Conservation (phyloP, 2,888 invertebrate species). For the Macrophya annulata region DNA sequence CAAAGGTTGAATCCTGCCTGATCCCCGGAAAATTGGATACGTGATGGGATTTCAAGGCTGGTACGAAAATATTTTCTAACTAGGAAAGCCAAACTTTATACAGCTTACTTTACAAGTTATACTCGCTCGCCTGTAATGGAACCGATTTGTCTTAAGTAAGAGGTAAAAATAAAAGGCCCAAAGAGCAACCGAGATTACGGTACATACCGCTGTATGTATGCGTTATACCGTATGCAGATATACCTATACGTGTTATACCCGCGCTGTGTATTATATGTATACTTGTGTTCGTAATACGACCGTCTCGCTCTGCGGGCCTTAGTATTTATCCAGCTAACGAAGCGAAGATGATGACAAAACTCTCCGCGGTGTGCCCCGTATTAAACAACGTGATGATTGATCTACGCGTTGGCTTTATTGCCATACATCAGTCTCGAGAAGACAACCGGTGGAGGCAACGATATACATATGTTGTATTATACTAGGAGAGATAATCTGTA, state of each 20-base stretch:
- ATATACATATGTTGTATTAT: too few relatives aligned
- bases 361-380: slow-evolving; percentile 24
- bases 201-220: not conserved
- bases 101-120: slow-evolving; percentile 36
- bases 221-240: slow-evolving; percentile 13
- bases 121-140: slow-evolving; percentile 27
- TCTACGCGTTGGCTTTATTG: slow-evolving; percentile 8
- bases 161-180: not conserved
- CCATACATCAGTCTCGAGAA: slow-evolving; percentile 31
- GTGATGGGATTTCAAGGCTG: slow-evolving; percentile 74
- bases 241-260: too few relatives aligned
- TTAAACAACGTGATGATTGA: slow-evolving; percentile 39
- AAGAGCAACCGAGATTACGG: not conserved
- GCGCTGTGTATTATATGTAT: too few relatives aligned
- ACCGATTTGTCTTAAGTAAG: slow-evolving; percentile 29
- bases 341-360: slow-evolving; percentile 40
- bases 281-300: slow-evolving; percentile 3
- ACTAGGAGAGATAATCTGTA: not conserved
- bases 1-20: slow-evolving; percentile 75
- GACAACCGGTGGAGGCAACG: slow-evolving; percentile 12
- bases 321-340: slow-evolving; percentile 38
- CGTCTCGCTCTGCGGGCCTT: not conserved
- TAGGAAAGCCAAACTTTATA: slow-evolving; percentile 45
- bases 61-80: slow-evolving; percentile 48
- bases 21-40: slow-evolving; percentile 78